A percentile compares a stretch with the other conserved stretches of the same genome.
These are phyloP conservation scores for Tor tambroides DNA, from an alignment of 2,113 vertebrate genomes.

Conservation along the genomic window DNA sequence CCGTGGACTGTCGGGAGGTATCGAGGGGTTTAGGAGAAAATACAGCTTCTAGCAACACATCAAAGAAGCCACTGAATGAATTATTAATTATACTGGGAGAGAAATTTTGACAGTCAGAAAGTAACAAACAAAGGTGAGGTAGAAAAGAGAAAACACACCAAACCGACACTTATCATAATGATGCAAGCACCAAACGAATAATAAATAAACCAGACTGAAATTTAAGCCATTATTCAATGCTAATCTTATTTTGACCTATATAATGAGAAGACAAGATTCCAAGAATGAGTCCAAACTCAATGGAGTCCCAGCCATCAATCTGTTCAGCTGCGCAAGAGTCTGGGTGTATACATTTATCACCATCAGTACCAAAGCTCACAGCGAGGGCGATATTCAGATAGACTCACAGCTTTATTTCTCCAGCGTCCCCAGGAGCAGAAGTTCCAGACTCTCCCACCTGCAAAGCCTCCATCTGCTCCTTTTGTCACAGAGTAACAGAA, in stretches of 20 bases:
- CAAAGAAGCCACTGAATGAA: slow-evolving; percentile 68
- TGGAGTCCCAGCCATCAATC: slow-evolving; percentile 50
- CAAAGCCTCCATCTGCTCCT: slow-evolving; percentile 80
- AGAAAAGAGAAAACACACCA: slow-evolving; percentile 18
- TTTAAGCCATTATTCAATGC: background rate
- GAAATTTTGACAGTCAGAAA: slow-evolving; percentile 59
- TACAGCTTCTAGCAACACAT: slow-evolving; percentile 67
- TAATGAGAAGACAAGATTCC: background rate
- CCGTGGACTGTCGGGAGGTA: slow-evolving; percentile 26
- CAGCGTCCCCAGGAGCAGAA: slow-evolving; percentile 70
- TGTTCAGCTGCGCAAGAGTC: slow-evolving; percentile 65
- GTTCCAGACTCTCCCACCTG: slow-evolving; percentile 76
- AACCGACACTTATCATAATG: background rate
- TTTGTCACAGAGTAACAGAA: slow-evolving; percentile 62
- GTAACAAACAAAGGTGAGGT: slow-evolving; percentile 66
- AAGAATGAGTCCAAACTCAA: slow-evolving; percentile 27
- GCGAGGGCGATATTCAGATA: slow-evolving; percentile 62
- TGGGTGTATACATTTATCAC: slow-evolving; percentile 74
- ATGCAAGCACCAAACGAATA: background rate
- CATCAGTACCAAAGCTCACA: slow-evolving; percentile 66
- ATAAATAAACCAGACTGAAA: background rate
- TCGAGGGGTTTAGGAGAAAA: slow-evolving; percentile 56
- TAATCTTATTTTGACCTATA: background rate
- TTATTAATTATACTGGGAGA: slow-evolving; percentile 69
- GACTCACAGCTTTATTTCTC: slow-evolving; percentile 71